Evolutionary conservation across 2,797 vertebrate species (phyloP).

Genomic region (Semaprochilodus insignis): DNA sequence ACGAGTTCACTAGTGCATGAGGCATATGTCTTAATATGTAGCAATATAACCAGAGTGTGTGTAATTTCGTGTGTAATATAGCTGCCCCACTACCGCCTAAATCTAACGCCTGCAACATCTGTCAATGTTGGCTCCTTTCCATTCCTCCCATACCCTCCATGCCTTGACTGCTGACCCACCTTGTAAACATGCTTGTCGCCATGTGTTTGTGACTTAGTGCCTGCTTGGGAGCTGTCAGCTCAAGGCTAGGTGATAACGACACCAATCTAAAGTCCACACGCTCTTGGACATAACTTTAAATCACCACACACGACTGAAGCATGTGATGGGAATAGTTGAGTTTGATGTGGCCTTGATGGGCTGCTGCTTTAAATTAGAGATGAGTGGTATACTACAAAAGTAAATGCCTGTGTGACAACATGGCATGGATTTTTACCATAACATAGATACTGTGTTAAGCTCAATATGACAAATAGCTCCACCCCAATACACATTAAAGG

Average conservation of each 20-base stretch:
- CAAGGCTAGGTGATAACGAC: constrained; percentile 57
- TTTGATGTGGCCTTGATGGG: neutral
- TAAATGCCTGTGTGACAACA: neutral
- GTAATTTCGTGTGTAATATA: no score
- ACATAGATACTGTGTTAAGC: neutral
- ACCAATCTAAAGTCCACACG: constrained; percentile 52
- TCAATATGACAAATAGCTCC: no score
- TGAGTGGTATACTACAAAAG: neutral
- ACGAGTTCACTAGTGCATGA: no score
- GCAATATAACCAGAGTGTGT: no score
- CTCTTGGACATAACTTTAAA: constrained; percentile 43
- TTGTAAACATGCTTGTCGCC: constrained; percentile 63
- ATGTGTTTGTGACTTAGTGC: constrained; percentile 48
- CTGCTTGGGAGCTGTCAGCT: constrained; percentile 49
- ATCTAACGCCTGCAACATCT: neutral
- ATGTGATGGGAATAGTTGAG: constrained; percentile 54
- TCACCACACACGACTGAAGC: constrained; percentile 41
- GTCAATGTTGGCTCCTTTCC: constrained; percentile 14
- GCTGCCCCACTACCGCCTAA: neutral
- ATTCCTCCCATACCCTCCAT: constrained; percentile 54
- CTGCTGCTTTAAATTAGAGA: neutral
- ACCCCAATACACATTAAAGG: no score
- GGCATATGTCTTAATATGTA: no score
- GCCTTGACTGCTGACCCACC: constrained; percentile 60
- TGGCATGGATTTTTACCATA: neutral